A percentile compares a stretch with the other conserved stretches of the same genome.
Evolutionary conservation across 2,888 invertebrate species (phyloP).

Genomic region (Spodoptera littoralis): DNA sequence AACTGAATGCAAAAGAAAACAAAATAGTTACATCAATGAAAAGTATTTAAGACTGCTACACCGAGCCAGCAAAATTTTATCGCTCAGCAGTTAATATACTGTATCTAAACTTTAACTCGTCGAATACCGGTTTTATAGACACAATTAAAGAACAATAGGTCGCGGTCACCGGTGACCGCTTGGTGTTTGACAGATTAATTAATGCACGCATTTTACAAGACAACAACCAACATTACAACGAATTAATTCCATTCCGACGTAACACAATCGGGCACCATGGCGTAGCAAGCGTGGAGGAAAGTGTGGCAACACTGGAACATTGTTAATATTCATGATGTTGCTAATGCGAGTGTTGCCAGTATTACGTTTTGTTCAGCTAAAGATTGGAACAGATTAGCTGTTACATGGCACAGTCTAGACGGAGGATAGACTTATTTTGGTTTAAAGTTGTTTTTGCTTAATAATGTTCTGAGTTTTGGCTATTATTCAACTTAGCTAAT

Average conservation of each 20-base stretch:
- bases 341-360: conserved; percentile 39
- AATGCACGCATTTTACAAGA: conserved; percentile 5
- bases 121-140: no score
- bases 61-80: no score
- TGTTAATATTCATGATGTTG: conserved; percentile 64
- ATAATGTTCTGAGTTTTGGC: not conserved
- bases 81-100: no score
- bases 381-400: conserved; percentile 39
- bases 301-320: conserved; percentile 58
- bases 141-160: no score
- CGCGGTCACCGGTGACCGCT: no score
- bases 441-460: no score
- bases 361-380: conserved; percentile 49
- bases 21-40: no score
- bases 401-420: conserved; percentile 42
- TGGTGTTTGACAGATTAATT: no score
- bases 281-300: conserved; percentile 38
- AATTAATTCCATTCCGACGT: conserved; percentile 38
- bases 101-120: no score
- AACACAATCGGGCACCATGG: conserved; percentile 44
- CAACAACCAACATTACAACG: conserved; percentile 6
- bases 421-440: not conserved
- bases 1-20: no score
- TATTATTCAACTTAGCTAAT: no score
- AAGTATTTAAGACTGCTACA: no score